These are phyloP conservation scores for Sminthurinus signatus DNA, from an alignment of 1,140 invertebrate species.

Conservation along the genomic window DNA sequence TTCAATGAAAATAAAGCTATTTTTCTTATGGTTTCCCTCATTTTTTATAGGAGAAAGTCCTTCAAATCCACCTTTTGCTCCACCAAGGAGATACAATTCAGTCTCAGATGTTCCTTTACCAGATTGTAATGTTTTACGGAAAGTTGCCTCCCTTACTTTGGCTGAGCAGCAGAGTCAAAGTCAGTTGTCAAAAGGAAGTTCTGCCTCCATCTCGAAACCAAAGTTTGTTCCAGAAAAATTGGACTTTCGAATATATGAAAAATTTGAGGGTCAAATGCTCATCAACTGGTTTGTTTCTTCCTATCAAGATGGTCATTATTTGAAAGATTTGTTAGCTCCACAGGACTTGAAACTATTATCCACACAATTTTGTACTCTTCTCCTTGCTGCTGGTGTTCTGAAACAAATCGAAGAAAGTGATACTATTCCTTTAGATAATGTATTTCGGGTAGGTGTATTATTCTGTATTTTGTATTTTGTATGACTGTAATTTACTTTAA, in stretches of 20 bases:
- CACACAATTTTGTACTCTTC: slow-evolving; percentile 74
- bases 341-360: slow-evolving; percentile 68
- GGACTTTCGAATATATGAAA: slow-evolving; percentile 73
- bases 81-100: slow-evolving; percentile 47
- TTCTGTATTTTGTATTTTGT: no score
- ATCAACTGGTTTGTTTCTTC: slow-evolving; percentile 79
- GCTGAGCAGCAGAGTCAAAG: slow-evolving; percentile 49
- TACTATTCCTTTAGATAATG: slow-evolving; percentile 53
- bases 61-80: background rate
- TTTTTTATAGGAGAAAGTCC: slow-evolving; percentile 4
- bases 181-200: slow-evolving; percentile 55
- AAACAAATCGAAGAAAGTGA: slow-evolving; percentile 66
- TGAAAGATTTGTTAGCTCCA: slow-evolving; percentile 55
- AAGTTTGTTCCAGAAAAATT: slow-evolving; percentile 75
- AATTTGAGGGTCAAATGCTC: slow-evolving; percentile 88
- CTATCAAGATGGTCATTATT: slow-evolving; percentile 62
- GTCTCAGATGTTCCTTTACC: slow-evolving; percentile 47
- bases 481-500: no score
- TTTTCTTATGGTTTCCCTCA: background rate
- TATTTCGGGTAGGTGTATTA: slow-evolving; percentile 63
- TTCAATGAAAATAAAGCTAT: background rate
- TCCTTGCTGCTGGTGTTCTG: slow-evolving; percentile 80
- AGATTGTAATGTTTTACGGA: slow-evolving; percentile 66
- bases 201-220: slow-evolving; percentile 57
- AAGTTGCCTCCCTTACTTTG: slow-evolving; percentile 72